Base-by-base conservation (phyloP, 37 sponge, comb jelly and placozoan species). In the Axinella damicornis region DNA sequence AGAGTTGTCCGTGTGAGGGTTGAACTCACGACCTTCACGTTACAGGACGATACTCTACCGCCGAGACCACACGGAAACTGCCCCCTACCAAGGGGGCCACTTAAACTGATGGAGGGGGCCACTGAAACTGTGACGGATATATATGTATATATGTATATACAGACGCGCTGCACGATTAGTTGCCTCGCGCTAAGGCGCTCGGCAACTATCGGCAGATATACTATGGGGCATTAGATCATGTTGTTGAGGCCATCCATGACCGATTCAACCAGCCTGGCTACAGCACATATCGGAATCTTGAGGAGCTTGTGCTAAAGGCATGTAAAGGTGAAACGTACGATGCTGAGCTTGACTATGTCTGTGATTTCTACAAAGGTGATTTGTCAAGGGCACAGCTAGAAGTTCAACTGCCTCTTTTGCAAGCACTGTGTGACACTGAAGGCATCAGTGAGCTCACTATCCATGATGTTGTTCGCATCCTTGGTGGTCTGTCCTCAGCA, bases 181-280 rank as follows among this genome's bases (percentile, higher is more conserved):
- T n/a, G n/a, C n/a, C n/a, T n/a, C n/a, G n/a, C n/a, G n/a, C n/a
- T n/a, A n/a, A n/a, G n/a, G n/a, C n/a, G n/a, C n/a, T n/a, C n/a
- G n/a, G n/a, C n/a, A n/a, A 65, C 71, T 85, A 77, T 60, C 78
- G 41, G 33, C 55, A 30, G 60, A 30, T 52, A 25, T 85, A 85
- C 60, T 84, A 76, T 76, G 85, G 65, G 55, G 85, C 77, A 76
- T 20, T 73, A 9, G 84, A 83, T 61, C 27, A 61, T 25, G 66
- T 59, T 25, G 37, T 83, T 2, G 14, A 20, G 20, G 19, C 40
- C 33, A 83, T 83, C 40, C 73, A 74, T 21, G 46, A 73, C 15
- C 57, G 83, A 16, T 82, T 82, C 53, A 57, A 89, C 37, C 90
- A 89, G 63, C 90, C 79, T 32, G 79, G 86, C 19, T 85, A 68